Conservation (phyloP, 2,888 invertebrate species). For the Listrodromus nycthemerus region DNA sequence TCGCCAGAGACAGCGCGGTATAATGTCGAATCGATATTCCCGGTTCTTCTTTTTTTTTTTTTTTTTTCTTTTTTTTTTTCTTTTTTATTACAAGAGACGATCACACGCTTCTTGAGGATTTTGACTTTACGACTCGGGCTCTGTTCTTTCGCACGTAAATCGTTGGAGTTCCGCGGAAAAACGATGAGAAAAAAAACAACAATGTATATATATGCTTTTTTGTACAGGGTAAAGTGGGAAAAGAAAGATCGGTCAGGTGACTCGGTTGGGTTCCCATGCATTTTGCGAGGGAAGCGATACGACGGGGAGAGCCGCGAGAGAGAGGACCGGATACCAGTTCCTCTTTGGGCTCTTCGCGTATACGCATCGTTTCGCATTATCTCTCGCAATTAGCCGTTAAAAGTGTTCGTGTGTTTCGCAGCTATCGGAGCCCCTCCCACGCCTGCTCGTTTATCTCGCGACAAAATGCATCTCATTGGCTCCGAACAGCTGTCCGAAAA, state of each 20-base stretch:
- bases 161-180: conserved; percentile 44
- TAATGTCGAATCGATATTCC: conserved; percentile 46
- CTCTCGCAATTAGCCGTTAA: conserved; percentile 76
- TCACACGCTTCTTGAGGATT: conserved; percentile 52
- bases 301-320: conserved; percentile 43
- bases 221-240: conserved; percentile 44
- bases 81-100: conserved; percentile 20
- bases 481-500: conserved; percentile 76
- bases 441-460: conserved; percentile 77
- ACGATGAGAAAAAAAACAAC: conserved; percentile 42
- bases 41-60: not conserved
- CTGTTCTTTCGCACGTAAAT: conserved; percentile 65
- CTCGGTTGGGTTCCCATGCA: conserved; percentile 79
- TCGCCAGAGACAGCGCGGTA: conserved; percentile 7
- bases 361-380: conserved; percentile 66
- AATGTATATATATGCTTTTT: conserved; percentile 35
- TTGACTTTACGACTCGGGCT: conserved; percentile 48
- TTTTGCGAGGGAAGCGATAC: conserved; percentile 76
- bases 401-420: conserved; percentile 76
- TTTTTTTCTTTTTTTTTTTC: conserved; percentile 17
- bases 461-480: conserved; percentile 81
- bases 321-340: conserved; percentile 65
- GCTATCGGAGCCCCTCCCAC: conserved; percentile 73
- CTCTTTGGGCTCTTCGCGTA: conserved; percentile 57
- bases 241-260: conserved; percentile 71